These are phyloP conservation scores for Gortyna flavago DNA, from an alignment of 2,888 invertebrate genomes.

Conservation along the genomic window DNA sequence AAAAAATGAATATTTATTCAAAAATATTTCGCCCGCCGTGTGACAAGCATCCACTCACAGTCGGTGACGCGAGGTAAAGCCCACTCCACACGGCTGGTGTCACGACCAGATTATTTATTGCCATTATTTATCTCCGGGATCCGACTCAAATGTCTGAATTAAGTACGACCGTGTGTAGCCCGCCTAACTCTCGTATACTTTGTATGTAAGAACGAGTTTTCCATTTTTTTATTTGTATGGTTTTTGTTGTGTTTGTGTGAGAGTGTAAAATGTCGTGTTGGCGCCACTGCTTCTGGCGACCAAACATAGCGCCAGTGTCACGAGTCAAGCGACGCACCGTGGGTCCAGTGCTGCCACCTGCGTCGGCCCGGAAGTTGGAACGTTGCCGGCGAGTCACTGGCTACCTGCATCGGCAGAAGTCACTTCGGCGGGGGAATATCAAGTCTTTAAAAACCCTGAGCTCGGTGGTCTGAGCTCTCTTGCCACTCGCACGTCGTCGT, in stretches of 20 bases:
- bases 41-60: slow-evolving; percentile 67
- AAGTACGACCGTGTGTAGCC: slow-evolving; percentile 64
- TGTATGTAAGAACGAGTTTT: slow-evolving; percentile 34
- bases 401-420: too few relatives aligned
- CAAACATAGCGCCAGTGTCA: too few relatives aligned
- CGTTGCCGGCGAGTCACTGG: too few relatives aligned
- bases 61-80: slow-evolving; percentile 80
- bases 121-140: slow-evolving; percentile 84
- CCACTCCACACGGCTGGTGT: slow-evolving; percentile 85
- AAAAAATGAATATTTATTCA: neutral
- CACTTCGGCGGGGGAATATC: too few relatives aligned
- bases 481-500: too few relatives aligned
- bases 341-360: too few relatives aligned
- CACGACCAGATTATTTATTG: slow-evolving; percentile 87
- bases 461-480: too few relatives aligned
- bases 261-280: slow-evolving; percentile 2
- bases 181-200: slow-evolving; percentile 57
- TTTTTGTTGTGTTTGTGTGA: slow-evolving; percentile 5
- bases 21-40: slow-evolving; percentile 67
- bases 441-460: too few relatives aligned
- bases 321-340: too few relatives aligned
- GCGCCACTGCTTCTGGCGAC: too few relatives aligned
- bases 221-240: neutral
- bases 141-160: slow-evolving; percentile 72
- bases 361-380: too few relatives aligned